Evolutionary conservation across 2,888 invertebrate genomes (phyloP), one percentile per base, ranked within the genome.

Genomic region (Lagria hirta): DNA sequence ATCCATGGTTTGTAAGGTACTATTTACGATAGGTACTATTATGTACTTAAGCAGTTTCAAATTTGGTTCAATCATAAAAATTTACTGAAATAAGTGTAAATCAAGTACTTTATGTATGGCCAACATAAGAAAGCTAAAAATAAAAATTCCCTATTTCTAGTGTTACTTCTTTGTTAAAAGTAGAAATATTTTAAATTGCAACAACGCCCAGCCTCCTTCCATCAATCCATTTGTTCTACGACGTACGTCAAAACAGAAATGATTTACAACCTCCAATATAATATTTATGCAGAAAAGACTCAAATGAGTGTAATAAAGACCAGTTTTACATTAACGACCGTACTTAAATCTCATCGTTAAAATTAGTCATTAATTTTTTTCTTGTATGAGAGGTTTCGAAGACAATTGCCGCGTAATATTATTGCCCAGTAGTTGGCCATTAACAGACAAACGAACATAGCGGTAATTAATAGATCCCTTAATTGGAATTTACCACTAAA

Each of bases 311-410:
- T 61, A 66, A 64, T 66, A 67, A 67, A 67, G 62, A 49, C 60
- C 51, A 57, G 63, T 63, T 65, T 63, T 54, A 55, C 60, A 65
- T 68, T 66, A 66, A 66, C 65, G 62, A 42, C 61, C 53, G 65
- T 62, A 61, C 61, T 68, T 67, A 69, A 68, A 66, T 55, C 60
- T 57, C 58, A 55, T 61, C 64, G 65, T 67, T 65, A 65, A 69
- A 68, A 68, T 69, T 68, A 67, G 64, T 64, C 65, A 68, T 69
- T 69, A 69, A 62, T 62, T 61, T 68, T 66, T 66, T 67, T 66
- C 52, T 47, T 15, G 23, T 24, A 16, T 14, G 24, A 18, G 32
- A 32, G 23, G 13, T 32, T 18, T 27, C 27, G n/a, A 42, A 42
- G 42, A 42, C 42, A 42, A 42, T 42, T 42, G 41, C 33, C 28